These are phyloP conservation scores for Parotocinclus haroldoi DNA, from an alignment of 2,797 vertebrate species.

Conservation along the genomic window DNA sequence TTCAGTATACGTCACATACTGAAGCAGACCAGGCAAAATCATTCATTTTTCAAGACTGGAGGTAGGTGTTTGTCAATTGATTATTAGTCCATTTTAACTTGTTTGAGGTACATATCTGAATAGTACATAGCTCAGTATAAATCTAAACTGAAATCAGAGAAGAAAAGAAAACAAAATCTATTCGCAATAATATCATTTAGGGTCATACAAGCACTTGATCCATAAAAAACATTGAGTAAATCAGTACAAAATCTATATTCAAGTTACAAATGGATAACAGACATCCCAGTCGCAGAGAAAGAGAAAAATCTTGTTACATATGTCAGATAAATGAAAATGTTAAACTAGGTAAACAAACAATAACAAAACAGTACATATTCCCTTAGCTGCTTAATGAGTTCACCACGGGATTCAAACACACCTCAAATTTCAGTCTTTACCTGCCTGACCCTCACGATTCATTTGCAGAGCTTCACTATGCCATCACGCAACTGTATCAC, in stretches of 20 bases:
- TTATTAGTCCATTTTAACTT: constrained; percentile 76
- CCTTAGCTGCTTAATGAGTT: constrained; percentile 75
- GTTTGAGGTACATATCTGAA: constrained; percentile 87
- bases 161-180: constrained; percentile 37
- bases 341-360: constrained; percentile 65
- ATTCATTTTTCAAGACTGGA: constrained; percentile 85
- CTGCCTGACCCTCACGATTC: constrained; percentile 62
- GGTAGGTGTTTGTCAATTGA: constrained; percentile 89
- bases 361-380: constrained; percentile 70
- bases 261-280: constrained; percentile 87
- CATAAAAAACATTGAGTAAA: constrained; percentile 80
- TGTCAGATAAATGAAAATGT: constrained; percentile 67
- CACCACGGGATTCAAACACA: constrained; percentile 58
- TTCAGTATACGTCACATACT: constrained; percentile 65
- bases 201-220: constrained; percentile 76
- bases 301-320: constrained; percentile 59
- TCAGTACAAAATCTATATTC: constrained; percentile 89
- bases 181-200: constrained; percentile 66
- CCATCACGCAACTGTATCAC: constrained; percentile 37
- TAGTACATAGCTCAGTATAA: constrained; percentile 71
- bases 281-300: constrained; percentile 72
- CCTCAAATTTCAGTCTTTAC: constrained; percentile 64
- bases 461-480: no score
- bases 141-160: constrained; percentile 47
- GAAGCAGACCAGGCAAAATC: constrained; percentile 69